Conservation (phyloP, 2,797 vertebrate genomes). For the Knipowitschia caucasica region DNA sequence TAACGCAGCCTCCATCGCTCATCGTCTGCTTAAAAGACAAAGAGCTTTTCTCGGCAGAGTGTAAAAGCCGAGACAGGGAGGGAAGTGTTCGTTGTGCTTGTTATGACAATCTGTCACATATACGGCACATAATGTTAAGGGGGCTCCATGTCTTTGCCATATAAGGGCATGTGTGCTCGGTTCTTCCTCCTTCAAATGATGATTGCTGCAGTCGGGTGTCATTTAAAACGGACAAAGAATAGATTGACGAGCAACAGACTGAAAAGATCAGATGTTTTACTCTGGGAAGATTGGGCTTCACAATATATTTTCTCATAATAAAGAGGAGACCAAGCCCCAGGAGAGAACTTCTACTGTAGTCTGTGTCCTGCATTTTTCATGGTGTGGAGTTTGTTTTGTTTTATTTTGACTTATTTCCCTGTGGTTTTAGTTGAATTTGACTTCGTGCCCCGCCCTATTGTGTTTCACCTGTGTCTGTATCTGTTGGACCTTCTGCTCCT, state of each 20-base stretch:
- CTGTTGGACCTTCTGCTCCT: too few species aligned
- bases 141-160: constrained; percentile 7
- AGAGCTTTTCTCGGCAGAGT: constrained; percentile 33
- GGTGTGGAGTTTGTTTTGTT: too few species aligned
- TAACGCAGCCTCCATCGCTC: constrained; percentile 42
- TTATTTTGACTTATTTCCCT: too few species aligned
- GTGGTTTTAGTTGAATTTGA: too few species aligned
- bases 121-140: constrained; percentile 39
- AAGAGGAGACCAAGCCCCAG: too few species aligned
- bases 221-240: not conserved
- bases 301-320: too few species aligned
- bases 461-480: too few species aligned
- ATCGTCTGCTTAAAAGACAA: constrained; percentile 37
- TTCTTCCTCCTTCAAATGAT: not conserved
- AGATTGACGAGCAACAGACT: not conserved
- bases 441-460: too few species aligned
- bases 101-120: constrained; percentile 61
- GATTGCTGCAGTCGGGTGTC: not conserved
- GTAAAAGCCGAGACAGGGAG: constrained; percentile 38
- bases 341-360: too few species aligned
- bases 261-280: not conserved
- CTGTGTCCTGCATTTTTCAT: too few species aligned
- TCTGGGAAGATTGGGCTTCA: not conserved
- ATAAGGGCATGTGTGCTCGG: not conserved
- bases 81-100: constrained; percentile 38